These are phyloP conservation scores for Tylochromis polylepis DNA, from an alignment of 2,113 vertebrate species.

Conservation along the genomic window DNA sequence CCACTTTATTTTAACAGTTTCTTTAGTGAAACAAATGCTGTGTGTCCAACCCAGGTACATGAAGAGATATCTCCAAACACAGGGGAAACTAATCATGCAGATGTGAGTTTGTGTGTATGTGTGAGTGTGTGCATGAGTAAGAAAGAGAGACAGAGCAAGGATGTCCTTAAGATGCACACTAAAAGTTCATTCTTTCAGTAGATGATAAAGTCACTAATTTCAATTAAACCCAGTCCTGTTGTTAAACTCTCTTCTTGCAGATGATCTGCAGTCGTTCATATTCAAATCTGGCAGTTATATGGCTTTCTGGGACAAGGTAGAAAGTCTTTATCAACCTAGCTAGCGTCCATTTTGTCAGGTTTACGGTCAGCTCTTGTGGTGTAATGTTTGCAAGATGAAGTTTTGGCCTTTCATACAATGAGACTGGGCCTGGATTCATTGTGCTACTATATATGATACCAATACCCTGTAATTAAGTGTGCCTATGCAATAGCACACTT, in stretches of 20 bases:
- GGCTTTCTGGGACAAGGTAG: neutral
- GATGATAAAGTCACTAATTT: neutral
- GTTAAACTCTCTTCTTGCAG: neutral
- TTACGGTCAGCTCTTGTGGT: neutral
- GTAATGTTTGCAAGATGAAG: neutral
- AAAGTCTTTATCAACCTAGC: neutral
- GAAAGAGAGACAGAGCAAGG: neutral
- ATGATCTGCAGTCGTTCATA: neutral
- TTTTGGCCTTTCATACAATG: neutral
- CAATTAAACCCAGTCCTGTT: neutral
- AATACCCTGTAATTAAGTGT: too few species aligned
- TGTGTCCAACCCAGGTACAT: neutral
- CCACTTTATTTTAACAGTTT: neutral
- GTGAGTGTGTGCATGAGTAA: neutral
- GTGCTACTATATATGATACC: too few species aligned
- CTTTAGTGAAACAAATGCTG: neutral
- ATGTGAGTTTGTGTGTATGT: neutral
- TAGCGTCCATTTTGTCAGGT: neutral
- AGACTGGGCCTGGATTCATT: too few species aligned
- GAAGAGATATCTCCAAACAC: neutral
- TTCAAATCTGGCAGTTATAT: neutral
- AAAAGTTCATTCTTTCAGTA: neutral
- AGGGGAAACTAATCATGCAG: neutral
- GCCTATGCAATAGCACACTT: too few species aligned
- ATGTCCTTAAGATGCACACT: neutral